Conservation (phyloP, 2,113 vertebrate genomes). For the Mixornis gularis region DNA sequence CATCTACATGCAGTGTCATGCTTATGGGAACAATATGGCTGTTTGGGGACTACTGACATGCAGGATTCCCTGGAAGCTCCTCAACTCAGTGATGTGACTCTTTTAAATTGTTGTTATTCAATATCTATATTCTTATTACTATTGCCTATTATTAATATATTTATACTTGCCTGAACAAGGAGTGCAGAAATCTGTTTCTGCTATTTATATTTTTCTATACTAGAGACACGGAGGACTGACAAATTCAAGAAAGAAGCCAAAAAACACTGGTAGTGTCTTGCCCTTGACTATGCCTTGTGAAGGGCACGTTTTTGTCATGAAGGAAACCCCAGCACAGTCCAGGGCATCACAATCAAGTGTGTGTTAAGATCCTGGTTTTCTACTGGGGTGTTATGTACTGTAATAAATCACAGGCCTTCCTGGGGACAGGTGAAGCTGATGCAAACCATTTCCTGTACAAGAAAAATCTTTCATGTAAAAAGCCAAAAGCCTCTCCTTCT, state of each 20-base stretch:
- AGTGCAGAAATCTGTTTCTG: not conserved
- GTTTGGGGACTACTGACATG: not conserved
- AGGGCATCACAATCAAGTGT: not conserved
- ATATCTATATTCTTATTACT: not conserved
- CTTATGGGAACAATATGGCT: not conserved
- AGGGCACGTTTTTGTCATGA: fast-evolving
- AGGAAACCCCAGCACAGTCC: fast-evolving
- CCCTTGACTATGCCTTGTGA: not conserved
- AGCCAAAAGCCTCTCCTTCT: not conserved
- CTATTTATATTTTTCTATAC: not conserved
- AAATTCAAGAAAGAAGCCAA: not conserved
- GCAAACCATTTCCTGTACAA: not conserved
- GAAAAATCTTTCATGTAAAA: not conserved
- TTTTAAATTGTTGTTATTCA: not conserved
- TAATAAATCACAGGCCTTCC: not conserved
- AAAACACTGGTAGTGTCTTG: not conserved
- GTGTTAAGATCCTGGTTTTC: not conserved
- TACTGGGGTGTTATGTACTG: not conserved
- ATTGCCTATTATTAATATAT: not conserved
- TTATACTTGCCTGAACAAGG: not conserved
- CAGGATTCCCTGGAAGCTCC: not conserved
- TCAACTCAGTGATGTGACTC: not conserved
- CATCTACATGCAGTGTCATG: not conserved
- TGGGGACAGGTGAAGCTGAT: not conserved
- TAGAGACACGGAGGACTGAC: not conserved